Evolutionary conservation across 1,140 invertebrate genomes (phyloP).

Genomic region (Cepaea nemoralis): DNA sequence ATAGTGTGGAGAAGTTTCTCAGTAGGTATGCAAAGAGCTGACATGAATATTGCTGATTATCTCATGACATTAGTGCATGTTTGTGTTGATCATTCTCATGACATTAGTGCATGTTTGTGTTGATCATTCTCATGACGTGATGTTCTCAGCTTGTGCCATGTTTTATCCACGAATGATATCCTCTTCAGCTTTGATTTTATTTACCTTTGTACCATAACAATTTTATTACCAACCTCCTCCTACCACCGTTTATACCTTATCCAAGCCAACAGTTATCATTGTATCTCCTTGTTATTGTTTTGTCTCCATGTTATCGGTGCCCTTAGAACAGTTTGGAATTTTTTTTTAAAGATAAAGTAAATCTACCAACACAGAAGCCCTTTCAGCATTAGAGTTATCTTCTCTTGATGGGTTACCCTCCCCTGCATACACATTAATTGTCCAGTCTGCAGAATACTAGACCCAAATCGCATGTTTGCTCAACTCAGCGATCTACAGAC

Average conservation of each 20-base stretch:
- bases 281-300: too few species aligned
- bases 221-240: too few species aligned
- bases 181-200: not conserved
- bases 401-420: too few species aligned
- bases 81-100: not conserved
- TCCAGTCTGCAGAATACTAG: too few species aligned
- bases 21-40: too few species aligned
- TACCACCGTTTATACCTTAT: constrained; percentile 9
- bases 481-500: too few species aligned
- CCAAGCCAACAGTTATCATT: not conserved
- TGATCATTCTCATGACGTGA: not conserved
- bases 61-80: not conserved
- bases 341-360: not conserved
- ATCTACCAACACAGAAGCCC: too few species aligned
- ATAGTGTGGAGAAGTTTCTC: too few species aligned
- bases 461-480: too few species aligned
- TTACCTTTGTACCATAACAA: not conserved
- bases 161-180: not conserved
- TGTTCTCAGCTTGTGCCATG: not conserved
- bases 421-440: too few species aligned
- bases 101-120: not conserved
- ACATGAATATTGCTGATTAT: too few species aligned
- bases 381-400: too few species aligned
- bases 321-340: not conserved
- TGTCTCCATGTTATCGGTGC: not conserved